A percentile compares a stretch with the other conserved stretches of the same genome.
phyloP scores from a whole-genome alignment of 2,113 vertebrate genomes.

The Vidua macroura region DNA sequence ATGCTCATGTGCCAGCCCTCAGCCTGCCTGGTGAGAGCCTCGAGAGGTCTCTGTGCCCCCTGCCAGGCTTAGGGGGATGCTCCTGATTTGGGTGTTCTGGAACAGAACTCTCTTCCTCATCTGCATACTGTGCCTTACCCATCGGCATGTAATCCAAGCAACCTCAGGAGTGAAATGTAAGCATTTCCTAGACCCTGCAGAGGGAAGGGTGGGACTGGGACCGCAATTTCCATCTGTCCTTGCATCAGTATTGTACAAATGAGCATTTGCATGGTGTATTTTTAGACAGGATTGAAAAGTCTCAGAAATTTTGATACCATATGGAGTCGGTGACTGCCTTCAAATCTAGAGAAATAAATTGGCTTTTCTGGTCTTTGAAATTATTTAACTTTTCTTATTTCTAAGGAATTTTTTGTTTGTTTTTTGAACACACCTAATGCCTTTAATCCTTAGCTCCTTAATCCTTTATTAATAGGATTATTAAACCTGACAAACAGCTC shows the following conservation, averaged over 20 bases:
- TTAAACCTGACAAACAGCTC: not conserved
- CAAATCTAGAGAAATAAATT: not conserved
- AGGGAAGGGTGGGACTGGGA: not conserved
- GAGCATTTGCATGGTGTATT: not conserved
- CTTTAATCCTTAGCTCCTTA: not conserved
- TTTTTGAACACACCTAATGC: not conserved
- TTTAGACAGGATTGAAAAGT: not conserved
- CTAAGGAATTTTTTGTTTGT: not conserved
- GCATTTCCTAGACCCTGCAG: not conserved
- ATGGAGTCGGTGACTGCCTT: not conserved
- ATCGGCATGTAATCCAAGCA: not conserved
- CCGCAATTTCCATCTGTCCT: not conserved
- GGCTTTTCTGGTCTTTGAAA: not conserved
- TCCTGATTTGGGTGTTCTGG: fast-evolving
- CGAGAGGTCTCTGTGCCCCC: fast-evolving
- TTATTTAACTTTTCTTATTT: not conserved
- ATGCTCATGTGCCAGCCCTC: not conserved
- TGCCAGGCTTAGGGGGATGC: not conserved
- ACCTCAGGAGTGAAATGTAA: not conserved
- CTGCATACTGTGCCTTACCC: not conserved
- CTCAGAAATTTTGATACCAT: not conserved
- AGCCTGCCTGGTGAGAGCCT: not conserved
- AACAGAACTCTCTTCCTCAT: not conserved
- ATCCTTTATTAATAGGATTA: not conserved
- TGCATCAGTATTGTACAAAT: not conserved